Evolutionary conservation across 2,797 vertebrate species (phyloP).

Genomic region (Synanceia verrucosa): DNA sequence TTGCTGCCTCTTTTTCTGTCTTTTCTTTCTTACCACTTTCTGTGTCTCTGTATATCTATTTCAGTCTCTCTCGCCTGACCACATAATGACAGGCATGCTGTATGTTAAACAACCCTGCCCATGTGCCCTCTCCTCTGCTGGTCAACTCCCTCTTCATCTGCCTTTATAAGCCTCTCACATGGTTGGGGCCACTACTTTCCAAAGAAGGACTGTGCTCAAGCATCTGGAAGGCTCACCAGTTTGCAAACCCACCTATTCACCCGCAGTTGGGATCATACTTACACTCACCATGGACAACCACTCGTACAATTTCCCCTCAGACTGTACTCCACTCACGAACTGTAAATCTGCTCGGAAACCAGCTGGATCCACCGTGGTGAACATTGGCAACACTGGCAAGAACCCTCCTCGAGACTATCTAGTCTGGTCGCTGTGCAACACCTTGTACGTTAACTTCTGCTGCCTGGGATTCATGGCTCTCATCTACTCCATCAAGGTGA

Average conservation of each 20-base stretch:
- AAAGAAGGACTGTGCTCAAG: constrained; percentile 11
- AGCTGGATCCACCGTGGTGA: constrained; percentile 78
- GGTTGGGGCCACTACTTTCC: constrained; percentile 49
- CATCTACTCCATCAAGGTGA: constrained; percentile 88
- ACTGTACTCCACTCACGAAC: constrained; percentile 85
- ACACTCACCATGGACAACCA: constrained; percentile 81
- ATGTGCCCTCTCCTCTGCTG: constrained; percentile 55
- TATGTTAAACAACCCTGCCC: constrained; percentile 69
- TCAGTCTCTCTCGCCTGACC: constrained; percentile 67
- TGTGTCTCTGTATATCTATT: constrained; percentile 56
- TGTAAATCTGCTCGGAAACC: constrained; percentile 79
- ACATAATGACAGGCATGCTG: constrained; percentile 82
- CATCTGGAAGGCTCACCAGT: constrained; percentile 16
- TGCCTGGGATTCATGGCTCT: constrained; percentile 88
- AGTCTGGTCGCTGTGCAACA: constrained; percentile 88
- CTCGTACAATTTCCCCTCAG: constrained; percentile 84
- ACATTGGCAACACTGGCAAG: constrained; percentile 76
- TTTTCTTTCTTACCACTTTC: constrained; percentile 13
- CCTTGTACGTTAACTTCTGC: constrained; percentile 88
- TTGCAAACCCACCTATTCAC: not conserved
- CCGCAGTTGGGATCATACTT: not conserved
- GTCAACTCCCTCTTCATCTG: constrained; percentile 69
- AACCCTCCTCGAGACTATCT: constrained; percentile 83
- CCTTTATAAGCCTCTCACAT: constrained; percentile 75
- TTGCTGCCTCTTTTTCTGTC: constrained; percentile 6